A percentile compares a stretch with the other conserved stretches of the same genome.
Evolutionary conservation across 2,888 invertebrate genomes (phyloP).

Genomic region (Leucania comma): DNA sequence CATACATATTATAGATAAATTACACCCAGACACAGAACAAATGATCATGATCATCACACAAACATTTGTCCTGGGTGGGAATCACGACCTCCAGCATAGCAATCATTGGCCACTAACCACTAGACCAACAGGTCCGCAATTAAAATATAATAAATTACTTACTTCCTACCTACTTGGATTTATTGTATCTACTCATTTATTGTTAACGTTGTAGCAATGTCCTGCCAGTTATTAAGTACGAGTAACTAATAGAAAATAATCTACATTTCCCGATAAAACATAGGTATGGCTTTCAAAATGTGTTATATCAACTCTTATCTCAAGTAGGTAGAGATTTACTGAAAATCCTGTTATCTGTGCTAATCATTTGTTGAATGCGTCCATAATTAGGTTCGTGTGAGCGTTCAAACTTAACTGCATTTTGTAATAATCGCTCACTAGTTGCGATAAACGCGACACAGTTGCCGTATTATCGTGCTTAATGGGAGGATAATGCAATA

Average conservation of each 20-base stretch:
- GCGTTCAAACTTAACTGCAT: slow-evolving; percentile 43
- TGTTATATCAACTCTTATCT: slow-evolving; percentile 25
- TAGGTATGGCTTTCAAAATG: not conserved
- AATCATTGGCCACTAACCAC: too few relatives aligned
- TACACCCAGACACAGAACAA: too few relatives aligned
- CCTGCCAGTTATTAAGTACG: too few relatives aligned
- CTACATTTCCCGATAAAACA: not conserved
- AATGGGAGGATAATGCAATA: slow-evolving; percentile 55
- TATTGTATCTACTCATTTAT: too few relatives aligned
- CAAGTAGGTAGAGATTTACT: slow-evolving; percentile 17
- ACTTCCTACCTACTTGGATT: too few relatives aligned
- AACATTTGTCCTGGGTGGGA: too few relatives aligned
- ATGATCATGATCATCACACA: too few relatives aligned
- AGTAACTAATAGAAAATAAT: slow-evolving; percentile 3
- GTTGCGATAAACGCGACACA: slow-evolving; percentile 25
- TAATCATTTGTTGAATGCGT: slow-evolving; percentile 8
- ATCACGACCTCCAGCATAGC: too few relatives aligned
- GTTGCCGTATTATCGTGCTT: slow-evolving; percentile 45
- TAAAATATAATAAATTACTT: too few relatives aligned
- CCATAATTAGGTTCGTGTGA: slow-evolving; percentile 15
- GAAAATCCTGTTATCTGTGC: slow-evolving; percentile 10
- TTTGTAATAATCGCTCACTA: slow-evolving; percentile 46
- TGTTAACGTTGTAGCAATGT: too few relatives aligned
- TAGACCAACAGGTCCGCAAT: too few relatives aligned
- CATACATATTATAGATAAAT: too few relatives aligned